These are phyloP conservation scores for Ursus arctos DNA, from an alignment of 2,113 vertebrate genomes.

Conservation along the genomic window DNA sequence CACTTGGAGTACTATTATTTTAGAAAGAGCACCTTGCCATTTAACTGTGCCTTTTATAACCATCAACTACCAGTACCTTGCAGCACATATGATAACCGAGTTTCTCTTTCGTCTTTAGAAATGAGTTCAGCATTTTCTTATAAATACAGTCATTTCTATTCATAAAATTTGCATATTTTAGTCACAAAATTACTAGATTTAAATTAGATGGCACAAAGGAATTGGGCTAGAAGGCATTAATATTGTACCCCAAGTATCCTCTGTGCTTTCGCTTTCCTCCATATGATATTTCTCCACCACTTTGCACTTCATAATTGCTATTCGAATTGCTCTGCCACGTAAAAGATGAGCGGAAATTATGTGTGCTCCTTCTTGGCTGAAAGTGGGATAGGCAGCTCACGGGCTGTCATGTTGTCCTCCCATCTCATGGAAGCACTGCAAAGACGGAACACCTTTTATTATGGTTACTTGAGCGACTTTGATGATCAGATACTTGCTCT, in stretches of 20 bases:
- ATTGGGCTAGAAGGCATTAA: not conserved
- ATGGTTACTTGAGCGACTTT: not conserved
- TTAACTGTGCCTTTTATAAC: not conserved
- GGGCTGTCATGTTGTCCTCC: not conserved
- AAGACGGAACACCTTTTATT: not conserved
- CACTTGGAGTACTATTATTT: not conserved
- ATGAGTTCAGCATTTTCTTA: not conserved
- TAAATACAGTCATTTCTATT: not conserved
- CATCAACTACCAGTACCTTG: not conserved
- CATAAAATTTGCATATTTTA: not conserved
- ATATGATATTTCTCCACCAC: not conserved
- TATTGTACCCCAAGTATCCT: not conserved
- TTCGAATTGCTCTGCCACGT: not conserved
- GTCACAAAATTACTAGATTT: not conserved
- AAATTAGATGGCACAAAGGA: not conserved
- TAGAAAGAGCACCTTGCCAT: not conserved
- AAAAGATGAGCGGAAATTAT: not conserved
- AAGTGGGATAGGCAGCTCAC: not conserved
- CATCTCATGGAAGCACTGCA: rapidly evolving
- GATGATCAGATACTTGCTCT: not conserved
- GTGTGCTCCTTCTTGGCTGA: not conserved
- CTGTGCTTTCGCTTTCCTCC: not conserved
- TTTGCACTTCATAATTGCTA: not conserved
- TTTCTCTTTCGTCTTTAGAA: not conserved
- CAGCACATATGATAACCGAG: not conserved